These are phyloP conservation scores for Cygnus atratus DNA, from an alignment of 2,113 vertebrate species.

Conservation along the genomic window DNA sequence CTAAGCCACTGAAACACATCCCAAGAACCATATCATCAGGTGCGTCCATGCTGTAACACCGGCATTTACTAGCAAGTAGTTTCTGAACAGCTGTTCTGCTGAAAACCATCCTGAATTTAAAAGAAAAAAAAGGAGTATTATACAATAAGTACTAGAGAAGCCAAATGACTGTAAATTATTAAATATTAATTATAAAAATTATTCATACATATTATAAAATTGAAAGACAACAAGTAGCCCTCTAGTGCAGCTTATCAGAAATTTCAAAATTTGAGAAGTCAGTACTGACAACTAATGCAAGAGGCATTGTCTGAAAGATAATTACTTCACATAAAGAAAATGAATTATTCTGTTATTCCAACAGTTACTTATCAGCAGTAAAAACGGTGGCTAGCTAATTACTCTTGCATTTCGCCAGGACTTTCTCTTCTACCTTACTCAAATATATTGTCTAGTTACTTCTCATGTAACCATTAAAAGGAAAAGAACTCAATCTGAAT, in stretches of 20 bases:
- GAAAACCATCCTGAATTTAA: slow-evolving; percentile 89
- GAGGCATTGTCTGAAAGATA: neutral
- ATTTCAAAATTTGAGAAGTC: neutral
- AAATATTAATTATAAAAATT: neutral
- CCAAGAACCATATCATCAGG: slow-evolving; percentile 98
- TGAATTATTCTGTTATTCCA: neutral
- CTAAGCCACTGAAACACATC: slow-evolving; percentile 95
- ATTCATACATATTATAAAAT: neutral
- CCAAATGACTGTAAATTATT: neutral
- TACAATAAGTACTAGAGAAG: neutral
- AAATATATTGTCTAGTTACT: neutral
- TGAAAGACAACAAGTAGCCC: neutral
- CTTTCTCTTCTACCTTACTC: neutral
- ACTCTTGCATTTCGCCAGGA: neutral
- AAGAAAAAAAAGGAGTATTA: neutral
- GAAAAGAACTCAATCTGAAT: neutral
- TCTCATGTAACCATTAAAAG: neutral
- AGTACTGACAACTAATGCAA: neutral
- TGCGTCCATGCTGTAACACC: slow-evolving; percentile 91
- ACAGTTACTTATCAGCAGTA: neutral
- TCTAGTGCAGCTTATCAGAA: neutral
- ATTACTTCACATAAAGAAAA: neutral
- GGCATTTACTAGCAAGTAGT: slow-evolving; percentile 88
- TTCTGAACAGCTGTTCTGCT: slow-evolving; percentile 85
- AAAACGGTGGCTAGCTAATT: neutral